phyloP scores from a whole-genome alignment of 2,888 invertebrate species.

The Clepsis dumicolana region DNA sequence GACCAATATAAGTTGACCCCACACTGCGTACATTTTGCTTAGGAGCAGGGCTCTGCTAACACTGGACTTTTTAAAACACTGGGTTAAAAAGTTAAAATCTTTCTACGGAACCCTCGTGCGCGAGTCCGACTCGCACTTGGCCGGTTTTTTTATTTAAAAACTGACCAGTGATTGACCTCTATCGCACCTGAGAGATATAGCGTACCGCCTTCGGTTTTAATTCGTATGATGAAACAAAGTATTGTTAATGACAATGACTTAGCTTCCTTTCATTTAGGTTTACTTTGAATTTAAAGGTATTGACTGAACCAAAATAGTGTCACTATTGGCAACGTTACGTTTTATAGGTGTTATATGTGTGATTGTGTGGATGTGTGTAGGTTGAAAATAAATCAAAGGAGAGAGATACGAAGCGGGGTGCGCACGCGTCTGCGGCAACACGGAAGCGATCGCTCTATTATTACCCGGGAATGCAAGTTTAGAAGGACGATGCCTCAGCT shows the following conservation, averaged over 20 bases:
- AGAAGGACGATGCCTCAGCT: conserved; percentile 23
- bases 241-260: neutral
- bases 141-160: too few relatives aligned
- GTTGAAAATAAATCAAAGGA: conserved; percentile 43
- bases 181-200: too few relatives aligned
- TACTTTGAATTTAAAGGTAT: neutral
- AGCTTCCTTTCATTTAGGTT: neutral
- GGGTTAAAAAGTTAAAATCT: too few relatives aligned
- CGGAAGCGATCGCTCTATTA: conserved; percentile 49
- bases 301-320: neutral
- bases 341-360: conserved; percentile 18
- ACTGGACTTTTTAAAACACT: too few relatives aligned
- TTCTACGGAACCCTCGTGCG: too few relatives aligned
- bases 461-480: conserved; percentile 47
- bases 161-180: too few relatives aligned
- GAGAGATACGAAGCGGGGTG: conserved; percentile 37
- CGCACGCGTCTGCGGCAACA: conserved; percentile 38
- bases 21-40: too few relatives aligned
- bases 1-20: too few relatives aligned
- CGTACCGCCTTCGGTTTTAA: too few relatives aligned
- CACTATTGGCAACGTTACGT: conserved; percentile 3
- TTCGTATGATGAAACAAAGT: neutral
- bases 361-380: conserved; percentile 11
- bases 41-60: too few relatives aligned
- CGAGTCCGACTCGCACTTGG: too few relatives aligned